Evolutionary conservation across 1,140 invertebrate species (phyloP), one percentile per base, ranked within the genome.

Genomic region (Coptotermes formosanus): DNA sequence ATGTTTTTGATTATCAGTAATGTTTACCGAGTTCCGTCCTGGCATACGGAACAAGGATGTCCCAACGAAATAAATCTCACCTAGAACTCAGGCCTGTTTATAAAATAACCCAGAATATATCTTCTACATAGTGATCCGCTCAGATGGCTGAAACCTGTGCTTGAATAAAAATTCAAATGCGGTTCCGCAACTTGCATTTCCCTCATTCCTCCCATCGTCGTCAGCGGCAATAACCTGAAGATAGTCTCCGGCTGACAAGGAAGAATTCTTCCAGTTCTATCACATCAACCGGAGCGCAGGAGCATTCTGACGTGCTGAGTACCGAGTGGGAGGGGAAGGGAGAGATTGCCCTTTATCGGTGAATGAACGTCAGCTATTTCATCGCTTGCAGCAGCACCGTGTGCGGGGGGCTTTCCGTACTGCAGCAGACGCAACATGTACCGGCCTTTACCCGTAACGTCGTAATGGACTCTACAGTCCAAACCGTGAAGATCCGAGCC

Each of bases 91-190:
- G 30, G 14, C n/a, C 64, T 75, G n/a, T 75, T 75, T 75, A 75
- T 25, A 75, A 30, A 75, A 75, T 75, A 75, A 30, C 25, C 25
- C 14, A 16, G n/a, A 25, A 75, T 75, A 75, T 75, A 25, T n/a
- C 64, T 11, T 30, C 25, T 75, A 75, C 64, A 30, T 75, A 75
- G 64, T 30, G 25, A 75, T 75, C 64, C 64, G 25, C n/a, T 75
- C n/a, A 75, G n/a, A 75, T 75, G 25, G 64, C 64, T 75, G 25
- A 75, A 75, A 75, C n/a, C 25, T 0, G 7, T 75, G n/a, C 64
- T 75, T 75, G 64, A 75, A 75, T 75, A 75, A 75, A 75, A 30
- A 75, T 75, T 75, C 64, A 75, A 30, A 75, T 75, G 64, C 64
- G 64, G 64, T 75, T 16, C 64, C 64, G 9, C 25, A n/a, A 25